phyloP scores from a whole-genome alignment of 2,797 vertebrate genomes.

The Moxostoma hubbsi region DNA sequence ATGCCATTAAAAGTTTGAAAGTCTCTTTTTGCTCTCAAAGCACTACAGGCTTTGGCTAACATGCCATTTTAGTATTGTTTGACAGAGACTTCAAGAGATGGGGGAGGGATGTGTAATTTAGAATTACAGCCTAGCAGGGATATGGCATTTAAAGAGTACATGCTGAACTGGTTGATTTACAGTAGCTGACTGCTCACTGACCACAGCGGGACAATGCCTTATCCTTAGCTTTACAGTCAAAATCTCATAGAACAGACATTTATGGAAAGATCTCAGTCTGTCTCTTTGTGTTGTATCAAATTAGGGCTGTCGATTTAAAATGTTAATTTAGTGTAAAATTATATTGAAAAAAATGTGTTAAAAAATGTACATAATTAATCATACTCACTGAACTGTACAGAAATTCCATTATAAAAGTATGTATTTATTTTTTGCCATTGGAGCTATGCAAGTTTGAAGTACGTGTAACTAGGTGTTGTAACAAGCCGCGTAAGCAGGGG shows the following conservation, averaged over 20 bases:
- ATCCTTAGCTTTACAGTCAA: slow-evolving; percentile 40
- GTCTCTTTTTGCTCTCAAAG: not conserved
- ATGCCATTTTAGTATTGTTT: slow-evolving; percentile 43
- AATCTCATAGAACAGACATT: not conserved
- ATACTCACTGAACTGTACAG: too few species aligned
- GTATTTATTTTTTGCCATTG: too few species aligned
- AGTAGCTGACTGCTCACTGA: slow-evolving; percentile 4
- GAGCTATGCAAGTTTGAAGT: too few species aligned
- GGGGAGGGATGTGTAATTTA: slow-evolving; percentile 48
- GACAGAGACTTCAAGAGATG: slow-evolving; percentile 51
- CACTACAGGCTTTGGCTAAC: not conserved
- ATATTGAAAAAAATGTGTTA: too few species aligned
- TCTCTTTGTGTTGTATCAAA: not conserved
- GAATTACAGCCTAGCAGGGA: slow-evolving; percentile 16
- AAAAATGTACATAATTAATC: too few species aligned
- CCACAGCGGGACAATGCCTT: slow-evolving; percentile 53
- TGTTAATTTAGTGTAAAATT: too few species aligned
- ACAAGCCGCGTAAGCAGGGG: too few species aligned
- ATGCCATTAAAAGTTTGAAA: slow-evolving; percentile 21
- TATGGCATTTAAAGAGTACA: slow-evolving; percentile 21
- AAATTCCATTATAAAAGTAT: too few species aligned
- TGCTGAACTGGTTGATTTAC: slow-evolving; percentile 28
- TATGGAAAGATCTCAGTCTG: not conserved
- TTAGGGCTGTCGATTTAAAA: too few species aligned
- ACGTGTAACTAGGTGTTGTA: too few species aligned